A percentile compares a stretch with the other conserved stretches of the same genome.
Conservation (phyloP, 2,888 invertebrate species). For the Gibbula magus region DNA sequence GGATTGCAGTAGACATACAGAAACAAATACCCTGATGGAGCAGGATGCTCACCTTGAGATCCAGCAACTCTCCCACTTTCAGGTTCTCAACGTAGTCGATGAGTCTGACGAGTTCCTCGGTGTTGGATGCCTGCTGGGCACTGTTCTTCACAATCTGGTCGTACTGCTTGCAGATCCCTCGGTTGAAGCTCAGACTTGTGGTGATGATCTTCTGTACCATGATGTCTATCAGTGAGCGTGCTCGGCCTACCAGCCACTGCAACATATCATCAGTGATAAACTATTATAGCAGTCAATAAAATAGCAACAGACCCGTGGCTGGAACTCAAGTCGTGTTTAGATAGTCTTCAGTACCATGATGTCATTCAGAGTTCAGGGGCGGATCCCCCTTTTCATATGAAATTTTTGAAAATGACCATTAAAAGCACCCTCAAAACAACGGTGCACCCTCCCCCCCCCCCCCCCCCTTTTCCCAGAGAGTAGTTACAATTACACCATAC, state of each 20-base stretch:
- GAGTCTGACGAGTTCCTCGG: conserved; percentile 70
- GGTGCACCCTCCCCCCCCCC: too few species aligned
- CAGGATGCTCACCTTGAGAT: conserved; percentile 62
- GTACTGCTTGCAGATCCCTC: conserved; percentile 72
- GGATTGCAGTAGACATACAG: too few species aligned
- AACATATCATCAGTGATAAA: background rate
- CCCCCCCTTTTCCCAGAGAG: too few species aligned
- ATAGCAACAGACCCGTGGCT: too few species aligned
- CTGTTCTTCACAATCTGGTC: conserved; percentile 71
- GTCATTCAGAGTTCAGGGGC: too few species aligned
- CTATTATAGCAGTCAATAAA: background rate
- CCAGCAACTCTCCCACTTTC: conserved; percentile 65
- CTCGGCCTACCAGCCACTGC: conserved; percentile 69
- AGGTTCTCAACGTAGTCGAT: conserved; percentile 73
- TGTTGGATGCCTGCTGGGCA: conserved; percentile 69
- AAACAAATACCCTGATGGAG: too few species aligned
- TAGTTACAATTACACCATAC: too few species aligned
- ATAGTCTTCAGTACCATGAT: too few species aligned
- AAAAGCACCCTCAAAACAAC: too few species aligned
- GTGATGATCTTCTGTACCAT: conserved; percentile 68
- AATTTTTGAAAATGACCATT: too few species aligned
- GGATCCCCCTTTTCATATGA: too few species aligned
- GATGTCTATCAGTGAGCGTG: conserved; percentile 58
- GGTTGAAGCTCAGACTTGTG: conserved; percentile 70
- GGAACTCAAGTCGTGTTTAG: too few species aligned